Evolutionary conservation across 2,113 vertebrate genomes (phyloP).

Genomic region (Zosterops japonicus): DNA sequence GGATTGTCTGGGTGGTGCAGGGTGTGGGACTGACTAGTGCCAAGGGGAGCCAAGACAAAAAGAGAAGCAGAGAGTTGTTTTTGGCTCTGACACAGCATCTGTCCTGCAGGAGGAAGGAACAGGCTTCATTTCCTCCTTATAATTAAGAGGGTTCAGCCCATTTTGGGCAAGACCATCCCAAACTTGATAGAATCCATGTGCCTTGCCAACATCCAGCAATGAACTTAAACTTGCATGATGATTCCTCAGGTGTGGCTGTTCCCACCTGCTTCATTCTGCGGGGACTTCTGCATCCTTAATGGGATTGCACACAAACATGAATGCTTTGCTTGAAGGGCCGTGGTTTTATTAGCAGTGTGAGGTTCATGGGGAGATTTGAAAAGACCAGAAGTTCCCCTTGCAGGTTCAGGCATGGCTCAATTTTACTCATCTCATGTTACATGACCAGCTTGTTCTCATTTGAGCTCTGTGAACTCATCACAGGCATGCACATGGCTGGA

Average conservation of each 20-base stretch:
- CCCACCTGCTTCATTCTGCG: neutral
- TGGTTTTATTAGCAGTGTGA: neutral
- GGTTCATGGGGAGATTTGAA: neutral
- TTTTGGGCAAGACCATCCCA: neutral
- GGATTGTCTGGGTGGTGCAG: neutral
- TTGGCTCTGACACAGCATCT: neutral
- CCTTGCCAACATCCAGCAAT: neutral
- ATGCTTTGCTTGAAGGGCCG: fast-evolving
- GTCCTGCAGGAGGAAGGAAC: neutral
- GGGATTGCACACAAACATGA: neutral
- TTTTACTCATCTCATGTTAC: neutral
- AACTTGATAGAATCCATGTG: neutral
- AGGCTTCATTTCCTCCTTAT: neutral
- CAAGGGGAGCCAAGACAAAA: neutral
- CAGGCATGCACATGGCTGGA: neutral
- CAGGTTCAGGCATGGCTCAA: neutral
- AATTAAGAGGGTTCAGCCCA: neutral
- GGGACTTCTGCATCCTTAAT: neutral
- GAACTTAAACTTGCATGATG: neutral
- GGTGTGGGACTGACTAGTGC: neutral
- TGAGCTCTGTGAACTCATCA: neutral
- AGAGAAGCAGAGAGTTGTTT: neutral
- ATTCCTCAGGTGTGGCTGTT: neutral
- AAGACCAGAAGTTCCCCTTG: neutral
- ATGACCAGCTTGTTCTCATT: neutral